Evolutionary conservation across 2,797 vertebrate genomes (phyloP).

Genomic region (Acanthis flammea): DNA sequence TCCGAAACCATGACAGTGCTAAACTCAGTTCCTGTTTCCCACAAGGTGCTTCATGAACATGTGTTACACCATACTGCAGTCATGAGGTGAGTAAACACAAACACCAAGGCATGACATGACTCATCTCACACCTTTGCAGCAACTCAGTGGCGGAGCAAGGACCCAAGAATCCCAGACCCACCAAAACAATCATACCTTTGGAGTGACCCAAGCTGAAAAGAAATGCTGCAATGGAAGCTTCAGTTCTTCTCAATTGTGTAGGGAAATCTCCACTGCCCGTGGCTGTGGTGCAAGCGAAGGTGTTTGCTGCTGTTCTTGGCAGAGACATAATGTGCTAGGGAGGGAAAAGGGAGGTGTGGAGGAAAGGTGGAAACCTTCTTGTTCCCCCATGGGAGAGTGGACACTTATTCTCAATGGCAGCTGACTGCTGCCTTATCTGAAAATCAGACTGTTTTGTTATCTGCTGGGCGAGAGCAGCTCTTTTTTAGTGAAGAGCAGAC

Average conservation of each 20-base stretch:
- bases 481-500: not conserved
- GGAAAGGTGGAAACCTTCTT: not conserved
- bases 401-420: not conserved
- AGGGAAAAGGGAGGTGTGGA: not conserved
- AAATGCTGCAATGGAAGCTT: not conserved
- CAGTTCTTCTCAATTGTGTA: not conserved
- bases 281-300: not conserved
- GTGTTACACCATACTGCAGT: not conserved
- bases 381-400: not conserved
- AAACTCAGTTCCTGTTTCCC: not conserved
- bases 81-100: not conserved
- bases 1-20: not conserved
- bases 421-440: not conserved
- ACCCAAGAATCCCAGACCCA: not conserved
- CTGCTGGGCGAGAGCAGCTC: not conserved
- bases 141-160: not conserved
- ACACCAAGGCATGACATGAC: not conserved
- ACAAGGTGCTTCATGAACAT: not conserved
- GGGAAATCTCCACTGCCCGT: not conserved
- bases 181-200: not conserved
- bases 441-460: constrained; percentile 13
- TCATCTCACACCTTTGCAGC: not conserved
- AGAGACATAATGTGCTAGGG: not conserved
- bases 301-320: not conserved
- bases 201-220: not conserved